These are phyloP conservation scores for Damaliscus lunatus DNA, from an alignment of 2,113 vertebrate genomes.

Conservation along the genomic window DNA sequence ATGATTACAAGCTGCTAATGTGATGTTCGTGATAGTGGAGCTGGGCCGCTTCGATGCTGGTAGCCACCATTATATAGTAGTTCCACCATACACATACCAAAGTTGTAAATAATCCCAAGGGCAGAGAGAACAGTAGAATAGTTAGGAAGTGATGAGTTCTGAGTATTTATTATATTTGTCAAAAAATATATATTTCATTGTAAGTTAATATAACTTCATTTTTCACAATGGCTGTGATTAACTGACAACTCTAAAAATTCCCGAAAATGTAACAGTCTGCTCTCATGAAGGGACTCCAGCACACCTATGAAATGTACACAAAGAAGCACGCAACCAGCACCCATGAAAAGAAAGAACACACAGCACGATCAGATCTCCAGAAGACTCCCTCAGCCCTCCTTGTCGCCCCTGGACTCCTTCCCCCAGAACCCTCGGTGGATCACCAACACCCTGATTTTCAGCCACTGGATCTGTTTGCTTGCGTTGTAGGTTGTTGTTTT, in stretches of 20 bases:
- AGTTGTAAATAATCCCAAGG: neutral
- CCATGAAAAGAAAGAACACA: neutral
- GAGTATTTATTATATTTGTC: neutral
- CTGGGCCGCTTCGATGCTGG: rapidly evolving
- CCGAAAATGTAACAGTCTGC: neutral
- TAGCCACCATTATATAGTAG: rapidly evolving
- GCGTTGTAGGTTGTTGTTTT: neutral
- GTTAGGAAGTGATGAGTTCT: neutral
- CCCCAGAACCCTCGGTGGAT: neutral
- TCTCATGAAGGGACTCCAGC: neutral
- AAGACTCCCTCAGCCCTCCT: neutral
- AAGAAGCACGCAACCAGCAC: too few relatives aligned
- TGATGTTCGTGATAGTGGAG: neutral
- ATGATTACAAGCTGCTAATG: neutral
- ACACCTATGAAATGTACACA: neutral
- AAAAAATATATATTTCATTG: neutral
- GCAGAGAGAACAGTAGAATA: neutral
- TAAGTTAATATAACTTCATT: neutral
- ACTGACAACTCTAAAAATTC: neutral
- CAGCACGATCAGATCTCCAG: neutral
- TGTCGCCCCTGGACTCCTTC: rapidly evolving
- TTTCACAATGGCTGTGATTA: neutral
- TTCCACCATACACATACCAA: neutral
- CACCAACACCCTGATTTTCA: neutral
- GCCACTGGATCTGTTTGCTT: neutral